Conservation (phyloP, 2,113 vertebrate species). For the Daubentonia madagascariensis region DNA sequence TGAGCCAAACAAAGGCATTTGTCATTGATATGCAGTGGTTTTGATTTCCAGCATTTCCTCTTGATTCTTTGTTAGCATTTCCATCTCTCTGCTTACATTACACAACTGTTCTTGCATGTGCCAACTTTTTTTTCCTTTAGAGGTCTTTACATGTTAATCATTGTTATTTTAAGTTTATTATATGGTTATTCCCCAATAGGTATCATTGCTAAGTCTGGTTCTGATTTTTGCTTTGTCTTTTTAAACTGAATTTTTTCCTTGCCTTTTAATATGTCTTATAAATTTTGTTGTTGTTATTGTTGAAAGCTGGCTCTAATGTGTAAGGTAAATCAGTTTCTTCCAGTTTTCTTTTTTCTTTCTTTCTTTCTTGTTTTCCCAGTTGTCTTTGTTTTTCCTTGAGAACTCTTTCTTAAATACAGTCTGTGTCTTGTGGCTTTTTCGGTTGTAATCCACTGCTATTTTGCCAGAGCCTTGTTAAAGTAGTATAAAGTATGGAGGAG, state of each 20-base stretch:
- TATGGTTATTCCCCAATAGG: not conserved
- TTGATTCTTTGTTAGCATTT: not conserved
- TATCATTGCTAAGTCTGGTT: not conserved
- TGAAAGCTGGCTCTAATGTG: not conserved
- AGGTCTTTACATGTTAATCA: not conserved
- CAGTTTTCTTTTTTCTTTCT: not conserved
- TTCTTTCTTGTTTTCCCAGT: not conserved
- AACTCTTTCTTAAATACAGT: not conserved
- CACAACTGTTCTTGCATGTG: not conserved
- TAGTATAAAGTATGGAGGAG: not conserved
- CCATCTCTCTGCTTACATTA: not conserved
- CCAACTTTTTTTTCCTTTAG: not conserved
- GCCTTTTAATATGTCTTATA: not conserved
- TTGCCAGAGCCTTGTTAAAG: not conserved
- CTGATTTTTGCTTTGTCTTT: not conserved
- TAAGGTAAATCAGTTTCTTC: not conserved
- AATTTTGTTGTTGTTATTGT: not conserved
- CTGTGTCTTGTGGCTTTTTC: not conserved
- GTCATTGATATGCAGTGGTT: not conserved
- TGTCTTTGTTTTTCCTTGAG: not conserved
- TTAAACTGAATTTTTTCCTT: not conserved
- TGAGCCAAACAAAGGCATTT: not conserved
- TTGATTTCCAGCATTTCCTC: not conserved
- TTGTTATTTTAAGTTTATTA: not conserved
- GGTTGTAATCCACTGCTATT: not conserved